phyloP scores from a whole-genome alignment of 2,113 vertebrate genomes.

The Melanerpes formicivorus region DNA sequence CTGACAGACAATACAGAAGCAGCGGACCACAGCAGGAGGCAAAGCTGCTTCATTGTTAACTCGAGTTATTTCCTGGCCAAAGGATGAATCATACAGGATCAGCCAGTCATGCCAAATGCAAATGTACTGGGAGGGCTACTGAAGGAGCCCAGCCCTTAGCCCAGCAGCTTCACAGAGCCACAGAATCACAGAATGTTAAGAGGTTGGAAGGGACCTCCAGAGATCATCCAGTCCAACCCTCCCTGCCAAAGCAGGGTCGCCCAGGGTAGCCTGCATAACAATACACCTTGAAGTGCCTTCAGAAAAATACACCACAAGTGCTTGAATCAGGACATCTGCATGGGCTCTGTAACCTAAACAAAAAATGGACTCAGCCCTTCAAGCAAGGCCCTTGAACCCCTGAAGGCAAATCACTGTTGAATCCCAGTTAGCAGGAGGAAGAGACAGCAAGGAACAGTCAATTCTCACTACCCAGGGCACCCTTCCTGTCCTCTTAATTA shows the following conservation, averaged over 20 bases:
- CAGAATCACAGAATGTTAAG: no score
- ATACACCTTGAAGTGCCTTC: neutral
- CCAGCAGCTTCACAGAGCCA: neutral
- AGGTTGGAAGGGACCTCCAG: no score
- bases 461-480: neutral
- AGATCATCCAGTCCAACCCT: no score
- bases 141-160: neutral
- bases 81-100: constrained; percentile 32
- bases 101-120: neutral
- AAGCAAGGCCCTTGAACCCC: neutral
- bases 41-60: constrained; percentile 12
- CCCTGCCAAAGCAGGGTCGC: no score
- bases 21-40: constrained; percentile 15
- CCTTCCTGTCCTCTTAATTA: neutral
- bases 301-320: neutral
- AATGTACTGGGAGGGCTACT: neutral
- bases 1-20: neutral
- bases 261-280: no score
- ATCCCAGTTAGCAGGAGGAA: neutral
- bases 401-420: neutral
- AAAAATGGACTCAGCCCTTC: neutral
- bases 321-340: accelerated
- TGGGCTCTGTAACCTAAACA: neutral
- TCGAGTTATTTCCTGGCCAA: constrained; percentile 27
- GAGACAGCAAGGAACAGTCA: neutral